A percentile compares a stretch with the other conserved stretches of the same genome.
These are phyloP conservation scores for Solea solea DNA, from an alignment of 2,113 vertebrate genomes.

Conservation along the genomic window DNA sequence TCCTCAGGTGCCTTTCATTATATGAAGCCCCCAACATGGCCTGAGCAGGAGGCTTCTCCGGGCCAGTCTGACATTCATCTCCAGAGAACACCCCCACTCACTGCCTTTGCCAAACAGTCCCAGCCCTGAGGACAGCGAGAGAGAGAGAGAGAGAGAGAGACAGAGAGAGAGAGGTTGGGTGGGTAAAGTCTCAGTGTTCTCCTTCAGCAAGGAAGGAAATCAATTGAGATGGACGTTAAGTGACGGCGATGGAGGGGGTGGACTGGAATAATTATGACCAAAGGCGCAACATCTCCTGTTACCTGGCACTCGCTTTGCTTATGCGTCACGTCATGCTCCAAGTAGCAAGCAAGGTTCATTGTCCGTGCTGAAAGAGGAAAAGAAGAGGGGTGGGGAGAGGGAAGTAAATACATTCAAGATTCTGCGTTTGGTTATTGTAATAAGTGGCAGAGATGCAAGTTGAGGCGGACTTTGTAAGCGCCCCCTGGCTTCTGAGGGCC, in stretches of 20 bases:
- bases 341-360: conserved; percentile 47
- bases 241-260: conserved; percentile 33
- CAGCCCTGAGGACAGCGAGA: conserved; percentile 39
- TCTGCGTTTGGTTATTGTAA: conserved; percentile 57
- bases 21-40: conserved; percentile 91
- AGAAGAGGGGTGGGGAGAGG: conserved; percentile 5
- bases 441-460: conserved; percentile 58
- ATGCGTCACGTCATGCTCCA: conserved; percentile 61
- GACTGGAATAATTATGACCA: conserved; percentile 76
- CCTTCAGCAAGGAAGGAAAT: conserved; percentile 31
- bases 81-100: conserved; percentile 43
- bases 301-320: conserved; percentile 61
- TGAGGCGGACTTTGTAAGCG: conserved; percentile 38
- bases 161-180: conserved; percentile 26
- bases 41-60: conserved; percentile 83
- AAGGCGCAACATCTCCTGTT: conserved; percentile 73
- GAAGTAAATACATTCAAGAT: conserved; percentile 59
- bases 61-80: conserved; percentile 54
- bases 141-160: conserved; percentile 32
- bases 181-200: conserved; percentile 31
- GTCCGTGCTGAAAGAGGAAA: conserved; percentile 43
- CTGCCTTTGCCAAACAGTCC: conserved; percentile 41
- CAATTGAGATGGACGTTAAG: conserved; percentile 36
- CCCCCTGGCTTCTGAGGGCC: conserved; percentile 19
- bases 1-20: conserved; percentile 99